These are phyloP conservation scores for Anser cygnoides DNA, from an alignment of 2,113 vertebrate genomes.

Conservation along the genomic window DNA sequence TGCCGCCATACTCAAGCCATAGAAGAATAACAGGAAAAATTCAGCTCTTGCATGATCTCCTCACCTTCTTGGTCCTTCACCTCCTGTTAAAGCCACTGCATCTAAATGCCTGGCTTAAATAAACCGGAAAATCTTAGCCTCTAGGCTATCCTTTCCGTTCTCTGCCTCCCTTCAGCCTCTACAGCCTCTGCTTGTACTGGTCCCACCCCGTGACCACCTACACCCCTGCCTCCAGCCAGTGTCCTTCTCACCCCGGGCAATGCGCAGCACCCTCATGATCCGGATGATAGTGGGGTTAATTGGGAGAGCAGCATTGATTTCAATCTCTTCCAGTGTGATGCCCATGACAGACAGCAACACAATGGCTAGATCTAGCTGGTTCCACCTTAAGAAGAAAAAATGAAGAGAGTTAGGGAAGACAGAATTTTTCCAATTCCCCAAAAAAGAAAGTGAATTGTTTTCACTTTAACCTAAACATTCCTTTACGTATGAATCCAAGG, in stretches of 20 bases:
- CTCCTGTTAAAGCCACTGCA: neutral
- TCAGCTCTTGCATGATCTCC: neutral
- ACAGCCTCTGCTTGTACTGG: neutral
- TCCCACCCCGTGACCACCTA: neutral
- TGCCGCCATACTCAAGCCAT: neutral
- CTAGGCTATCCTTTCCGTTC: neutral
- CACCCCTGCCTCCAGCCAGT: neutral
- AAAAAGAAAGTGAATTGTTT: neutral
- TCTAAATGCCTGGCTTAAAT: neutral
- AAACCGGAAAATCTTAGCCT: neutral
- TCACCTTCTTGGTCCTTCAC: neutral
- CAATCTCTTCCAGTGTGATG: slow-evolving; percentile 95
- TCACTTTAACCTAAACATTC: slow-evolving; percentile 19
- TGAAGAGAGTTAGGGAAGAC: neutral
- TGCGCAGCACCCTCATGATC: slow-evolving; percentile 96
- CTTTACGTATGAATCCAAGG: neutral
- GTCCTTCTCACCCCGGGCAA: slow-evolving; percentile 85
- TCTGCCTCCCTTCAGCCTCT: neutral
- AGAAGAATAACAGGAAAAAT: neutral
- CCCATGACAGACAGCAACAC: slow-evolving; percentile 96
- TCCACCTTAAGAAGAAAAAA: slow-evolving; percentile 84
- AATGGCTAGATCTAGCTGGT: slow-evolving; percentile 95
- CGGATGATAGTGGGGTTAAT: slow-evolving; percentile 98
- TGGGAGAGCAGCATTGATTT: slow-evolving; percentile 94
- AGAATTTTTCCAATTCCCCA: neutral